Percentiles rank a stretch among this genome's conserved stretches.
These are phyloP conservation scores for Zoanthus solanderi DNA, from an alignment of 92 coral and sea anemone species.

Conservation along the genomic window DNA sequence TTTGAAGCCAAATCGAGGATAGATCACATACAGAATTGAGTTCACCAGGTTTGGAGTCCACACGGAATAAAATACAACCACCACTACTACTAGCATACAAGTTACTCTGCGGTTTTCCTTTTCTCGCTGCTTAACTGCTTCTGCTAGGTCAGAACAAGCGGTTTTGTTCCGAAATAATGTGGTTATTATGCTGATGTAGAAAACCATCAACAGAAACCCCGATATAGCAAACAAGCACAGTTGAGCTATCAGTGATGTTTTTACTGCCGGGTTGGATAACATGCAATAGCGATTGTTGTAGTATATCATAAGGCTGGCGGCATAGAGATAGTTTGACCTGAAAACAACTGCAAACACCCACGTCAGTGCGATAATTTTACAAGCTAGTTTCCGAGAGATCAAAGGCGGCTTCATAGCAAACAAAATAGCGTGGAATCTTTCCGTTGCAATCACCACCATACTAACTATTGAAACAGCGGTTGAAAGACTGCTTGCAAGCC, in stretches of 20 bases:
- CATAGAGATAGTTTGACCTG: conserved; percentile 34
- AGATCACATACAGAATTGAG: background rate
- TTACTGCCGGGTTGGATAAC: background rate
- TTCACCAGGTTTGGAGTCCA: conserved; percentile 23
- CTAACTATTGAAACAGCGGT: conserved; percentile 33
- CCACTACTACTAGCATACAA: conserved; percentile 13
- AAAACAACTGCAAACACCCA: conserved; percentile 24
- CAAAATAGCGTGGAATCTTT: conserved; percentile 35
- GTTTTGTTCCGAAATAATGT: conserved; percentile 2
- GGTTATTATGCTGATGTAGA: conserved; percentile 12
- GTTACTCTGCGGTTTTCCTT: conserved; percentile 25
- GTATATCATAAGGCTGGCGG: background rate
- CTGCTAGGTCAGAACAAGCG: background rate
- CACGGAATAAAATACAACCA: conserved; percentile 9
- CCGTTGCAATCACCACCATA: conserved; percentile 36
- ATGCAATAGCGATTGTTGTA: background rate
- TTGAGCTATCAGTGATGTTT: background rate
- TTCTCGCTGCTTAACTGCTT: conserved; percentile 9
- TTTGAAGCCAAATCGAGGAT: background rate
- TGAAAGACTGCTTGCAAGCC: conserved; percentile 33
- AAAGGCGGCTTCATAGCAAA: conserved; percentile 44
- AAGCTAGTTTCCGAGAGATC: conserved; percentile 12
- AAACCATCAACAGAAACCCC: background rate
- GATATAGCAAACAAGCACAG: conserved; percentile 8
- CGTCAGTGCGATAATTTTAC: conserved; percentile 2